These are phyloP conservation scores for Buathra laborator DNA, from an alignment of 2,888 invertebrate species.

Conservation along the genomic window DNA sequence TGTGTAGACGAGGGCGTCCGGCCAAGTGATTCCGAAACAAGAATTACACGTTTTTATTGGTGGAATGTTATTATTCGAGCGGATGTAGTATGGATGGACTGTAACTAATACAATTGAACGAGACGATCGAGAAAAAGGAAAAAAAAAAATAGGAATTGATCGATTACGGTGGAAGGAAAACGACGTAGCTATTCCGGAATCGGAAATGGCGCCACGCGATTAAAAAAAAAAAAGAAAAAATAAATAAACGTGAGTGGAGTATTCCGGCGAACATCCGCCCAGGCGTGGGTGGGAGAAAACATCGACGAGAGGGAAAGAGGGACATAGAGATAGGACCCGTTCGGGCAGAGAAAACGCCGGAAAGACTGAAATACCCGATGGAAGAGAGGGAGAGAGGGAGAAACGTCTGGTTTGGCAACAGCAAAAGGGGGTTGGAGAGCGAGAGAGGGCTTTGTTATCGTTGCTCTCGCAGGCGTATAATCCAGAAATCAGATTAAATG, in stretches of 20 bases:
- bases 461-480: slow-evolving; percentile 79
- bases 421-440: slow-evolving; percentile 48
- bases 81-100: slow-evolving; percentile 11
- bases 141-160: slow-evolving; percentile 19
- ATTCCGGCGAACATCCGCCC: slow-evolving; percentile 50
- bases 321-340: slow-evolving; percentile 6
- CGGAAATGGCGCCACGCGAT: slow-evolving; percentile 57
- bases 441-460: slow-evolving; percentile 76
- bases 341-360: slow-evolving; percentile 57
- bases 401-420: slow-evolving; percentile 40
- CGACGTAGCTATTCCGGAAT: slow-evolving; percentile 44
- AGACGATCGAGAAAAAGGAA: not conserved
- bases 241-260: slow-evolving; percentile 30
- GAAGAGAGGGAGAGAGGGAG: slow-evolving; percentile 44
- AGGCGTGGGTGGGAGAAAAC: slow-evolving; percentile 17
- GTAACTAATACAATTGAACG: not conserved
- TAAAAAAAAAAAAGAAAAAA: slow-evolving; percentile 18
- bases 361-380: slow-evolving; percentile 50
- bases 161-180: slow-evolving; percentile 38
- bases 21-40: slow-evolving; percentile 47
- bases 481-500: slow-evolving; percentile 85
- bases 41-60: slow-evolving; percentile 26
- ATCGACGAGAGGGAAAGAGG: slow-evolving; percentile 28
- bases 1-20: slow-evolving; percentile 15
- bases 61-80: not conserved